Percentiles rank a stretch among this genome's conserved stretches.
phyloP scores from a whole-genome alignment of 2,888 invertebrate genomes.

The Pasiphila rectangulata region DNA sequence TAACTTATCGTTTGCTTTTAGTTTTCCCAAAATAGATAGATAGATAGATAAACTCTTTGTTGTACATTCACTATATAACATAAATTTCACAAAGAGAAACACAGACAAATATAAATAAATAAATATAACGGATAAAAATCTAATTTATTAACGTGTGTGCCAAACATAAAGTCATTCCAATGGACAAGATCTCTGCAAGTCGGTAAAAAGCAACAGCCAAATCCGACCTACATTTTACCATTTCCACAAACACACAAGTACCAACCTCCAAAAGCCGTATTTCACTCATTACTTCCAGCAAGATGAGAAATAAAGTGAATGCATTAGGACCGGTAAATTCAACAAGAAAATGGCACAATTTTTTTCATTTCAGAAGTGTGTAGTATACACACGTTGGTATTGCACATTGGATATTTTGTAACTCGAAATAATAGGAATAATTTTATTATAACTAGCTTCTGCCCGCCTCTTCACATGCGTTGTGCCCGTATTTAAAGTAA shows the following conservation, averaged over 20 bases:
- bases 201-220: neutral
- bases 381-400: neutral
- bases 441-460: too few species aligned
- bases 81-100: too few species aligned
- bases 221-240: neutral
- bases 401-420: neutral
- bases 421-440: too few species aligned
- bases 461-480: too few species aligned
- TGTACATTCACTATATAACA: too few species aligned
- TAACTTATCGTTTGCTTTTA: neutral
- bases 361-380: conserved; percentile 36
- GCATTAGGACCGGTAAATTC: conserved; percentile 54
- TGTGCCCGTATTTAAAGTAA: too few species aligned
- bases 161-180: too few species aligned
- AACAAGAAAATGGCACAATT: conserved; percentile 41
- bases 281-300: conserved; percentile 37
- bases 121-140: too few species aligned
- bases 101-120: too few species aligned
- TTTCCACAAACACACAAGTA: neutral
- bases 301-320: conserved; percentile 36
- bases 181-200: too few species aligned
- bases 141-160: too few species aligned
- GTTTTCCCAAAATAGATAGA: neutral
- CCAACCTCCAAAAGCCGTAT: conserved; percentile 25
- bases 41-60: too few species aligned